These are phyloP conservation scores for Drepana arcuata DNA, from an alignment of 1,140 invertebrate species.

Conservation along the genomic window DNA sequence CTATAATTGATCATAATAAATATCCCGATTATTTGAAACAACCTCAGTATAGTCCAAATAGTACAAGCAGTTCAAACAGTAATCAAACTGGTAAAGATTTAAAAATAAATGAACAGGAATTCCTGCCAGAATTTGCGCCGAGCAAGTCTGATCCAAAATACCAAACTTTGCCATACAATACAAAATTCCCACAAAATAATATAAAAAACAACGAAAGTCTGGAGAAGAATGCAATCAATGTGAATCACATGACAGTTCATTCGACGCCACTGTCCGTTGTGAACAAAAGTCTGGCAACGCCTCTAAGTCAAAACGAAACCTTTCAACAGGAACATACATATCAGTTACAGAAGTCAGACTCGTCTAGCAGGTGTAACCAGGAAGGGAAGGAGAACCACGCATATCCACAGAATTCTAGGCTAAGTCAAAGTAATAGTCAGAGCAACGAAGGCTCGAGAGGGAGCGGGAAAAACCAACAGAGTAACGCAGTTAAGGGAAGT, in stretches of 20 bases:
- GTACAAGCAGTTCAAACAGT: constrained; percentile 59
- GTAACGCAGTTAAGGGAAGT: constrained; percentile 47
- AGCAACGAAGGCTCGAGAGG: constrained; percentile 40
- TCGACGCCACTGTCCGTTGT: constrained; percentile 77
- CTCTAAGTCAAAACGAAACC: constrained; percentile 71
- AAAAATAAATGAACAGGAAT: constrained; percentile 70
- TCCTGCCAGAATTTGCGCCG: constrained; percentile 67
- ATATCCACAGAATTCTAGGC: constrained; percentile 64
- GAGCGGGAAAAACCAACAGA: constrained; percentile 39
- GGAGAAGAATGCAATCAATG: constrained; percentile 50
- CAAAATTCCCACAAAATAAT: constrained; percentile 80
- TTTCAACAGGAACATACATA: constrained; percentile 65
- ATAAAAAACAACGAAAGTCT: constrained; percentile 46
- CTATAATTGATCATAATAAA: constrained; percentile 61
- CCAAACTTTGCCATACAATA: constrained; percentile 92
- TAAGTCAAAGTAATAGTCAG: constrained; percentile 61
- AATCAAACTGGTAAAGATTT: constrained; percentile 60
- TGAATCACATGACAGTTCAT: constrained; percentile 76
- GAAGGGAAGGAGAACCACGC: constrained; percentile 69
- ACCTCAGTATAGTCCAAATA: constrained; percentile 62
- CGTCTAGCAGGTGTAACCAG: constrained; percentile 63
- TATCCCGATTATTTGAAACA: constrained; percentile 58
- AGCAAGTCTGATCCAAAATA: constrained; percentile 94
- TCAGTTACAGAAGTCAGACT: constrained; percentile 69
- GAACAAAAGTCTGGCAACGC: constrained; percentile 78